Conservation (phyloP, 2,113 vertebrate genomes). For the Corynorhinus townsendii region DNA sequence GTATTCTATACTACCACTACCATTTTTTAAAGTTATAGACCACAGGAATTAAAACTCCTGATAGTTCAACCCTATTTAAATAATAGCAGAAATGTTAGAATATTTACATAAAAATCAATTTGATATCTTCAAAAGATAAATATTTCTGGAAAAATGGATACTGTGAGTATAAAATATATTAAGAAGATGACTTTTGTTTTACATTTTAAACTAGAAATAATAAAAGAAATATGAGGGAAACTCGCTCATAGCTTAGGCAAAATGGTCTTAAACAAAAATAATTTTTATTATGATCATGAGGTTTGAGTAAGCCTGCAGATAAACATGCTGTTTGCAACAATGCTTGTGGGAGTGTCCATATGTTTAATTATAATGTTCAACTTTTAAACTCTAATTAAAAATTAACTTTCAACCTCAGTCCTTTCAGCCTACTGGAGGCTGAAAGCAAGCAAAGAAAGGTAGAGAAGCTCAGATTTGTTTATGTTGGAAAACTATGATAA, state of each 20-base stretch:
- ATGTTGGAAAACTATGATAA: constrained; percentile 13
- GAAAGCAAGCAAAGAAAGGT: constrained; percentile 60
- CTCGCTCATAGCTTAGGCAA: background rate
- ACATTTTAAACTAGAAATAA: constrained; percentile 45
- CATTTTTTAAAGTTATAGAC: constrained; percentile 36
- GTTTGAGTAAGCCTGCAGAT: constrained; percentile 49
- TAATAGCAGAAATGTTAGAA: background rate
- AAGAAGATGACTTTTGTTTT: background rate
- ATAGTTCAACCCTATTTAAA: background rate
- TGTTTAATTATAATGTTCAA: constrained; percentile 69
- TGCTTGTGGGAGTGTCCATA: constrained; percentile 68
- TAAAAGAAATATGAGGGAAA: background rate
- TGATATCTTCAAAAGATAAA: constrained; percentile 16
- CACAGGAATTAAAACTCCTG: constrained; percentile 20
- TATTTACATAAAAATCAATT: background rate
- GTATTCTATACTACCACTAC: accelerated
- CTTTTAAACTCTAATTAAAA: constrained; percentile 71
- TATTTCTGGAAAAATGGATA: background rate
- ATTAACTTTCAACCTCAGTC: constrained; percentile 52
- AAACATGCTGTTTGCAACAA: constrained; percentile 56
- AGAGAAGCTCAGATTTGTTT: constrained; percentile 58
- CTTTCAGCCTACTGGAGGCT: constrained; percentile 13
- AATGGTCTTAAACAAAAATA: background rate
- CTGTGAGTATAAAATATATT: background rate
- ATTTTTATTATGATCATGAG: constrained; percentile 52